Evolutionary conservation across 2,888 invertebrate genomes (phyloP).

Genomic region (Polydrusus pterygomalis): DNA sequence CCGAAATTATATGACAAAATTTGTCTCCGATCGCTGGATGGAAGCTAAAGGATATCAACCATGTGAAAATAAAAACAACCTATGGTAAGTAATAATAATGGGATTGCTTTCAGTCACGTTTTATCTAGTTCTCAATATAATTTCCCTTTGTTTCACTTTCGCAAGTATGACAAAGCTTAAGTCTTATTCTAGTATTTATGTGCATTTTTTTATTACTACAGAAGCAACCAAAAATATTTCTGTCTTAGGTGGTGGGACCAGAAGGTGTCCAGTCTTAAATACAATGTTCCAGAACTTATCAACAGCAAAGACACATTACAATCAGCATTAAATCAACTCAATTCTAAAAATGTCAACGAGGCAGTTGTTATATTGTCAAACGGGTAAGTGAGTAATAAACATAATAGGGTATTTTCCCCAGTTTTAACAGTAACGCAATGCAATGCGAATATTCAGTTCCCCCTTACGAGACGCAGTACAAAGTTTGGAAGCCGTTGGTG

Average conservation of each 20-base stretch:
- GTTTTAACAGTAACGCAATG: too few species aligned
- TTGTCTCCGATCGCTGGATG: constrained; percentile 96
- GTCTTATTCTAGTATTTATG: too few species aligned
- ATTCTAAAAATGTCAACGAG: constrained; percentile 66
- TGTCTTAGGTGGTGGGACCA: constrained; percentile 85
- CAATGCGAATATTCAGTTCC: too few species aligned
- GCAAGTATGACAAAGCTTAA: too few species aligned
- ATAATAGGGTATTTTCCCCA: too few species aligned
- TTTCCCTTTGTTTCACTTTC: too few species aligned
- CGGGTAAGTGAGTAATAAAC: constrained; percentile 31
- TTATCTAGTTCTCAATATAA: too few species aligned
- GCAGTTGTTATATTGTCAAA: constrained; percentile 39
- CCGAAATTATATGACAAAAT: constrained; percentile 99
- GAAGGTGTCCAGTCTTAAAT: constrained; percentile 75
- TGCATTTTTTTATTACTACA: too few species aligned
- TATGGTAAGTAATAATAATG: constrained; percentile 65
- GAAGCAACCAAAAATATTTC: background rate
- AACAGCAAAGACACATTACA: constrained; percentile 76
- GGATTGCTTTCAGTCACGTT: too few species aligned
- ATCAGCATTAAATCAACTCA: constrained; percentile 82
- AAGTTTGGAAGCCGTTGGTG: too few species aligned
- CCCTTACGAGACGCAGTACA: too few species aligned
- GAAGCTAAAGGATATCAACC: constrained; percentile 79
- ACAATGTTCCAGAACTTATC: constrained; percentile 75
- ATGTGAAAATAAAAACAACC: constrained; percentile 63